Base-by-base conservation (phyloP, 2,113 vertebrate species). In the Saccopteryx bilineata region DNA sequence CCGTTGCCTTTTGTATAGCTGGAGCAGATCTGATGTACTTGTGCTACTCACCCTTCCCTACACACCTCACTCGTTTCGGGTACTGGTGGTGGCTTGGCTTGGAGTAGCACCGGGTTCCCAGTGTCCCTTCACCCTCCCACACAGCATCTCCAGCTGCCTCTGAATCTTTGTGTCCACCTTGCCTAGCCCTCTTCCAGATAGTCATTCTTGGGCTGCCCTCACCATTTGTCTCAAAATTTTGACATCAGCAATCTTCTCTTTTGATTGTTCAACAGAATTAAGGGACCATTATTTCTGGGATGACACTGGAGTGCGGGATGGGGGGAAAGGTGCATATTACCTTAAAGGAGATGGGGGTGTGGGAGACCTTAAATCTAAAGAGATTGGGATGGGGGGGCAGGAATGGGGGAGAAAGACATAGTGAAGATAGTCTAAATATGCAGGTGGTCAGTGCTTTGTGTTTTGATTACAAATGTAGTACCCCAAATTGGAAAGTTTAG, bases 211-310 rank as follows among this genome's bases (percentile, higher is more conserved):
- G 61, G 66, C 19, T 18, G 12, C 14, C 17, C 24, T 86, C 2
- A 48, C 28, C 50, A 58, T 81, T 74, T 76, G 60, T 74, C 14
- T 54, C 61, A 2, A 86, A 65, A 50, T 39, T 17, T 79, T 28
- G 24, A 33, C 18, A 66, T 80, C 15, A 54, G 3, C 9, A 31
- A 75, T 72, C 69, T 88, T 91, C 19, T 9, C 58, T 94, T 79
- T 56, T 63, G 33, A 54, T 81, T 89, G 48, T 92, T 80, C 66
- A 52, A 60, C 28, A 88, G 95, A 94, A 54, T 85, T 85, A 89
- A 80, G n/a, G 50, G 12, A 17, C 31, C 52, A 17, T 76, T 96
- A 66, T 81, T 31, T 61, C 39, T 63, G 5, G 65, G 75, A 6
- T 8, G 15, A 56, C 48, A 69, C 60, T 46, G 21, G 39, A 39